Percentiles rank a stretch among this genome's conserved stretches.
phyloP scores from a whole-genome alignment of 2,797 vertebrate species.

The Hybognathus amarus region DNA sequence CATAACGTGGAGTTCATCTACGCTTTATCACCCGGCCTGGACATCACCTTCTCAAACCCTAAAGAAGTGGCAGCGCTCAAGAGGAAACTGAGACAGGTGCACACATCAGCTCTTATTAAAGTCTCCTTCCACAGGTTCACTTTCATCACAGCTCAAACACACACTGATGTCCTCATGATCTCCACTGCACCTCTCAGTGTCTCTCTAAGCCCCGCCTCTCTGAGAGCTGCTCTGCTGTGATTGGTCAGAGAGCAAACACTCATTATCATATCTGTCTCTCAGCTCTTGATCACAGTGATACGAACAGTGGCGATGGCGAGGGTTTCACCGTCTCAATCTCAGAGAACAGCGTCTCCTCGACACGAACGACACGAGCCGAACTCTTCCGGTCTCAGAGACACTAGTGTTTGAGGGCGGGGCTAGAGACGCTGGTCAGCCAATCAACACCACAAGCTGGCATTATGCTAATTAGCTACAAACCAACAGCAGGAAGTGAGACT shows the following conservation, averaged over 20 bases:
- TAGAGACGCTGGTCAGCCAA: background rate
- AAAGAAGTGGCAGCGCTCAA: constrained; percentile 91
- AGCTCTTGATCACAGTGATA: background rate
- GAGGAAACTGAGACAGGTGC: constrained; percentile 92
- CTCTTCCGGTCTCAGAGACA: background rate
- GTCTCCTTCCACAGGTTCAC: no score
- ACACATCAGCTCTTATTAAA: no score
- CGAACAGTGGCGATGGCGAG: background rate
- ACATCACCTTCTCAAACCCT: constrained; percentile 96
- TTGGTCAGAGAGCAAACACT: no score
- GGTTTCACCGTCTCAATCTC: no score
- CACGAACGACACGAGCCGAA: no score
- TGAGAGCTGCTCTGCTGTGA: background rate
- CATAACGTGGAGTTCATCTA: constrained; percentile 93
- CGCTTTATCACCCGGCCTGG: constrained; percentile 95
- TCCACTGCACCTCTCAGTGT: no score
- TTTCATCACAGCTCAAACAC: no score
- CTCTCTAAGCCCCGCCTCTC: background rate
- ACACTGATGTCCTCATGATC: no score
- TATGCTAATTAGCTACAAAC: background rate
- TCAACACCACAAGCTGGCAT: background rate
- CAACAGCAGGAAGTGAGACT: background rate
- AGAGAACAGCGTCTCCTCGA: no score
- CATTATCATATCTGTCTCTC: background rate
- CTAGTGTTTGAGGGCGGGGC: background rate